Evolutionary conservation across 2,797 vertebrate genomes (phyloP), one percentile per base, ranked within the genome.

Genomic region (Eulemur coronatus): DNA sequence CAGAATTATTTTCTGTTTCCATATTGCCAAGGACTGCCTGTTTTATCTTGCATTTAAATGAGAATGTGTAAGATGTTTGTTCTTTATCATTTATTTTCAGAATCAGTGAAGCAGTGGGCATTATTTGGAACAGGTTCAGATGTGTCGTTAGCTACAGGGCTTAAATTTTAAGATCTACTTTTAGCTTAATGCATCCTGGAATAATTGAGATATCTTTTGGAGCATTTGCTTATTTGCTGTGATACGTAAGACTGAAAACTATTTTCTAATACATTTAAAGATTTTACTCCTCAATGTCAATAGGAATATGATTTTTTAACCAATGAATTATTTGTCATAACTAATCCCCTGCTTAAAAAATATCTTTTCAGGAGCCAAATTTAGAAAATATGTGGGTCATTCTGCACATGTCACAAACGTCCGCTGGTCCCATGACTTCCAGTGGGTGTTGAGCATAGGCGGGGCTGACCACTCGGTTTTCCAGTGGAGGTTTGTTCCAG

Each of bases 331-430:
- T 59, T 43, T 84, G 55, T n/a, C 7, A 20, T 93, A 91, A 48
- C 35, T 92, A 35, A 91, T 95, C 4, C 93, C 55, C 59, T 91
- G 24, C 43, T 95, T n/a, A 80, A 93, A 46, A n/a, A 87, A 69
- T 18, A 75, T 95, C 57, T 88, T 97, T 97, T 84, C 98, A 99
- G 99, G 99, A 97, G 99, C 99, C 95, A 99, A 99, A 96, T 99
- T 99, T 98, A 99, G 99, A 96, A 99, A 99, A 96, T 99, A 99
- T 0, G 97, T 99, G 52, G 99, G 99, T 24, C 99, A 99, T 96
- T 99, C 99, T 4, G 99, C 99, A 48, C 99, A 99, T 15, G 99
- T 99, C 97, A 99, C 99, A 4, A 99, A 99, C 0, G 99, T 99
- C 10, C 99, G 99, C 85, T 99, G 99, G 99, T 99, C 99, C 93